Evolutionary conservation across 2,888 invertebrate genomes (phyloP).

Genomic region (Chironomus tentans): DNA sequence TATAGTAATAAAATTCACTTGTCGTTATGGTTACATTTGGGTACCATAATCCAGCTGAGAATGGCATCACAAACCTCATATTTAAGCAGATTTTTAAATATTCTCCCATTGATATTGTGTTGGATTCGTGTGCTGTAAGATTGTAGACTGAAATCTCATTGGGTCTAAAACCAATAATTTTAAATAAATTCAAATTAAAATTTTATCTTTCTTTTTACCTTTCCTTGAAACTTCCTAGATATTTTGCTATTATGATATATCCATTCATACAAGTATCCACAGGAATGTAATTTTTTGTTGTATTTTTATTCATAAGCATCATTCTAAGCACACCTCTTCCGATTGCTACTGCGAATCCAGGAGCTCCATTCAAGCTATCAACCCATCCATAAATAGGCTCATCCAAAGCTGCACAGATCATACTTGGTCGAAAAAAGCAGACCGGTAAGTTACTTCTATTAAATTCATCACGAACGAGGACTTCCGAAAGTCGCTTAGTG

Average conservation of each 20-base stretch:
- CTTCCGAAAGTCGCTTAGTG: constrained; percentile 5
- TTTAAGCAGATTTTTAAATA: constrained; percentile 66
- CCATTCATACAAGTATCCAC: constrained; percentile 79
- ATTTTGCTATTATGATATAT: constrained; percentile 58
- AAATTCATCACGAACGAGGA: constrained; percentile 3
- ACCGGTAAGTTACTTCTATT: neutral
- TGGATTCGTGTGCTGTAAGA: constrained; percentile 67
- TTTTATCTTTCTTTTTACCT: constrained; percentile 37
- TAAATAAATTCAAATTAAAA: too few relatives aligned
- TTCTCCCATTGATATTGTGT: constrained; percentile 77
- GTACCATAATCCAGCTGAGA: constrained; percentile 79
- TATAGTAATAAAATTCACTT: constrained; percentile 56
- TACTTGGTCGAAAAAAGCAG: constrained; percentile 46
- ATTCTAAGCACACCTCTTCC: constrained; percentile 82
- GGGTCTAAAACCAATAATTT: constrained; percentile 46
- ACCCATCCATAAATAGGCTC: constrained; percentile 79
- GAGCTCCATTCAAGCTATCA: constrained; percentile 65
- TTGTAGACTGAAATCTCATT: constrained; percentile 77
- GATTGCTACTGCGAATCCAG: constrained; percentile 48
- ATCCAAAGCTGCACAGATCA: constrained; percentile 70
- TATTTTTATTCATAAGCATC: constrained; percentile 69
- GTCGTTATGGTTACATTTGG: constrained; percentile 69
- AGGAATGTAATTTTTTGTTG: constrained; percentile 68
- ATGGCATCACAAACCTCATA: constrained; percentile 65
- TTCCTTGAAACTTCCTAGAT: constrained; percentile 47